These are phyloP conservation scores for Stenichneumon culpator DNA, from an alignment of 2,888 invertebrate genomes.

Conservation along the genomic window DNA sequence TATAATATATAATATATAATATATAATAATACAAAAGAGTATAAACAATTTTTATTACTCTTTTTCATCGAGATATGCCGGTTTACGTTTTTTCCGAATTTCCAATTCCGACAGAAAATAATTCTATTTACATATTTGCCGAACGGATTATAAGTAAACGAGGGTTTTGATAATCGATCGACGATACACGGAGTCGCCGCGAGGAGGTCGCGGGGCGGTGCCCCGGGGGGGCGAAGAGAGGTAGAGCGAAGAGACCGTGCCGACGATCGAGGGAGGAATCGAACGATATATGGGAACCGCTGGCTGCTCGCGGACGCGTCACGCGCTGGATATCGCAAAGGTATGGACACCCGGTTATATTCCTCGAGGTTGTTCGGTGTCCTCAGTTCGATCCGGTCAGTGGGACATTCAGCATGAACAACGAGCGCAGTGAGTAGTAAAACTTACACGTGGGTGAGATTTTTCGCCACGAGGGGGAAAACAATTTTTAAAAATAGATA, in stretches of 20 bases:
- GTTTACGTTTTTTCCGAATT: too few relatives aligned
- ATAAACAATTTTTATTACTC: too few relatives aligned
- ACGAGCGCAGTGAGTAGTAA: constrained; percentile 78
- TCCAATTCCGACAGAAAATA: too few relatives aligned
- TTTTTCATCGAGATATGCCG: too few relatives aligned
- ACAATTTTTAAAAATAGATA: not conserved
- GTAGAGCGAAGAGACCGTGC: not conserved
- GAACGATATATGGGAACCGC: constrained; percentile 41
- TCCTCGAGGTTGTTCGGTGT: constrained; percentile 81
- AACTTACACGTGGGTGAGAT: constrained; percentile 62
- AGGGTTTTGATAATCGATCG: constrained; percentile 1
- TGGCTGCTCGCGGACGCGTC: constrained; percentile 60
- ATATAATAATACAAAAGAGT: too few relatives aligned
- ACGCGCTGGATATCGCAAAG: constrained; percentile 75
- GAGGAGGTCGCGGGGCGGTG: too few relatives aligned
- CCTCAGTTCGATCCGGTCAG: constrained; percentile 84
- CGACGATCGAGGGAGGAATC: constrained; percentile 1
- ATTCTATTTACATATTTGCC: too few relatives aligned
- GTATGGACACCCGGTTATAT: constrained; percentile 80
- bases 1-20: too few relatives aligned
- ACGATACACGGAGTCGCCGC: not conserved
- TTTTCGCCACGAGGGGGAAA: not conserved
- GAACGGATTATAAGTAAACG: too few relatives aligned
- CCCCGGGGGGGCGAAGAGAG: too few relatives aligned
- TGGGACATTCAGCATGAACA: constrained; percentile 84